Evolutionary conservation across 2,797 vertebrate species (phyloP).

Genomic region (Alfaro cultratus): DNA sequence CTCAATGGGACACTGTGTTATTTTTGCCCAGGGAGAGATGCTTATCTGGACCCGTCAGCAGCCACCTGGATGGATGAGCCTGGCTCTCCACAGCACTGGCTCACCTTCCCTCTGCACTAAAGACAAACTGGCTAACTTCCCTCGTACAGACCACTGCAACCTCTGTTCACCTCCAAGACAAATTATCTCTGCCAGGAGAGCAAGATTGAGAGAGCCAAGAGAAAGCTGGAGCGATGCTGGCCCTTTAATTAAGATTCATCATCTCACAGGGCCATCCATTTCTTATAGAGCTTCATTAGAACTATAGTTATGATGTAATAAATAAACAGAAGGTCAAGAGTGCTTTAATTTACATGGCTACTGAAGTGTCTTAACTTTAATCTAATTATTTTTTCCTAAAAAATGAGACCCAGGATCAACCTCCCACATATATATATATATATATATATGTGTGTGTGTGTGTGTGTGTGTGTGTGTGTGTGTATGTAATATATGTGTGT

Average conservation of each 20-base stretch:
- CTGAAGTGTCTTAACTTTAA: neutral
- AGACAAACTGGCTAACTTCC: slow-evolving; percentile 62
- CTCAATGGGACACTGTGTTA: slow-evolving; percentile 83
- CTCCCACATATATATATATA: neutral
- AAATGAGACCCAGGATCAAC: neutral
- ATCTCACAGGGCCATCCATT: slow-evolving; percentile 6
- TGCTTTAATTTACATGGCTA: neutral
- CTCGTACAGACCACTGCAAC: slow-evolving; percentile 33
- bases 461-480: no score
- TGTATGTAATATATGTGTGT: no score
- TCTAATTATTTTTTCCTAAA: neutral
- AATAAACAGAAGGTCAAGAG: neutral
- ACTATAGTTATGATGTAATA: slow-evolving; percentile 1
- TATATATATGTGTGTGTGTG: no score
- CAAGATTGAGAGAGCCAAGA: slow-evolving; percentile 20
- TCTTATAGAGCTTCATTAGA: slow-evolving; percentile 2
- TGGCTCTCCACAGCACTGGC: slow-evolving; percentile 49
- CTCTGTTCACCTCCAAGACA: slow-evolving; percentile 33
- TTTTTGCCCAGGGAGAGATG: slow-evolving; percentile 84
- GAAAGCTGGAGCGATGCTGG: slow-evolving; percentile 14
- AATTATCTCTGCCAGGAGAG: slow-evolving; percentile 23
- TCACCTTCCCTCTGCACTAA: slow-evolving; percentile 72
- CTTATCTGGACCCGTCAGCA: slow-evolving; percentile 81
- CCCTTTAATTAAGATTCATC: slow-evolving; percentile 23
- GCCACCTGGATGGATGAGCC: slow-evolving; percentile 82